Base-by-base conservation (phyloP, 2,888 invertebrate species). In the Anodontia alba region DNA sequence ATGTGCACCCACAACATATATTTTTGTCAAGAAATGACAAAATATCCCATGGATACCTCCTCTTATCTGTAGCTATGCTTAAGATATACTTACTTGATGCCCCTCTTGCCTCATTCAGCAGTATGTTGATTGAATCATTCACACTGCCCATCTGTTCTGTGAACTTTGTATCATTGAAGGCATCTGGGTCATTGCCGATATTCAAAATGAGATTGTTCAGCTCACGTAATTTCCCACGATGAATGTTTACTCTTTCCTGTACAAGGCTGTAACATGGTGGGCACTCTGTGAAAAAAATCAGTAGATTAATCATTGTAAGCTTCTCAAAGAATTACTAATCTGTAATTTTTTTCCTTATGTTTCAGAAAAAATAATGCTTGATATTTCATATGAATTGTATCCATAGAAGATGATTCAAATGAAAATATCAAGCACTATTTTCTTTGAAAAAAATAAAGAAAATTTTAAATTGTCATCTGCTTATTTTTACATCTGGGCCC, bases 211-310 rank as follows among this genome's bases (percentile, higher is more conserved):
- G 96, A 74, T 96, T 96, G 88, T 97, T 96, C 36, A 99, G 95
- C 78, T 97, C 96, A 1, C 95, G 95, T 71, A 94, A 83, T 76
- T 93, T 93, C 26, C 83, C 86, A 33, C 94, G 89, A 75, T 93
- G 92, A 29, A 95, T 95, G 91, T 97, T 96, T 10, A 97, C 98
- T 0, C 97, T 97, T 80, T 97, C 97, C 93, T 97, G 97, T 0
- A 99, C 98, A 15, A 99, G 95, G 93, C 98, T 98, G 94, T 99
- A 99, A 94, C 99, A 99, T 15, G 97, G 96, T 0, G 98, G 98
- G 93, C 99, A 99, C 70, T 93, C 93, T 92, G 87, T n/a, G 43
- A 54, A 54, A 54, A 20, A 20, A 79, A 57, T 42, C 8, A n/a
- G n/a, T n/a, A n/a, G n/a, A n/a, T n/a, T n/a, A n/a, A n/a, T n/a